phyloP scores from a whole-genome alignment of 2,797 vertebrate genomes.

The Danio jaintianensis region DNA sequence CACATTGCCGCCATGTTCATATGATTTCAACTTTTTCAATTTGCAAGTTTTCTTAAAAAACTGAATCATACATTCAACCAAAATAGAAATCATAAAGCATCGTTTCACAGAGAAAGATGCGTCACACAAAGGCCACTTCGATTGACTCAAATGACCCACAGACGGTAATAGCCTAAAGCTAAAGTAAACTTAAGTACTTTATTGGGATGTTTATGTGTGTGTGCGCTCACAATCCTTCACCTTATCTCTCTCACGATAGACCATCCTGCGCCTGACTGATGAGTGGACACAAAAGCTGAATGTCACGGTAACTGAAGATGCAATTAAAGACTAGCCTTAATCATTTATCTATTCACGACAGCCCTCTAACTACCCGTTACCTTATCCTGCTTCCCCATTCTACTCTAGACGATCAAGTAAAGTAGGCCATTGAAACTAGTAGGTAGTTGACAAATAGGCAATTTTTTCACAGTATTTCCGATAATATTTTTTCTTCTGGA shows the following conservation, averaged over 20 bases:
- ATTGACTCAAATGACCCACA: neutral
- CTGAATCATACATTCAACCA: too few species aligned
- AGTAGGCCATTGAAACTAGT: neutral
- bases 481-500: too few species aligned
- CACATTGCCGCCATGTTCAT: too few species aligned
- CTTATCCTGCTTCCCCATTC: conserved; percentile 18
- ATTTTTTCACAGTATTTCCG: too few species aligned
- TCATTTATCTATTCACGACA: conserved; percentile 46
- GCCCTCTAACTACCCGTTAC: conserved; percentile 26
- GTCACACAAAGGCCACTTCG: neutral
- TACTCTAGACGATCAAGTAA: neutral
- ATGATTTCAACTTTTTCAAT: neutral
- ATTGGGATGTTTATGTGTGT: neutral
- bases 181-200: neutral
- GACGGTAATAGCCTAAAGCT: neutral
- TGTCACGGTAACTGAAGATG: conserved; percentile 41
- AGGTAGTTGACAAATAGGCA: too few species aligned
- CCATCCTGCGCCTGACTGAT: conserved; percentile 11
- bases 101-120: neutral
- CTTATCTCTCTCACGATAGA: conserved; percentile 39
- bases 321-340: conserved; percentile 30
- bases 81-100: too few species aligned
- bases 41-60: too few species aligned
- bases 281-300: conserved; percentile 25
- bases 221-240: neutral